Evolutionary conservation across 2,888 invertebrate genomes (phyloP).

Genomic region (Sinohyriopsis cumingii): DNA sequence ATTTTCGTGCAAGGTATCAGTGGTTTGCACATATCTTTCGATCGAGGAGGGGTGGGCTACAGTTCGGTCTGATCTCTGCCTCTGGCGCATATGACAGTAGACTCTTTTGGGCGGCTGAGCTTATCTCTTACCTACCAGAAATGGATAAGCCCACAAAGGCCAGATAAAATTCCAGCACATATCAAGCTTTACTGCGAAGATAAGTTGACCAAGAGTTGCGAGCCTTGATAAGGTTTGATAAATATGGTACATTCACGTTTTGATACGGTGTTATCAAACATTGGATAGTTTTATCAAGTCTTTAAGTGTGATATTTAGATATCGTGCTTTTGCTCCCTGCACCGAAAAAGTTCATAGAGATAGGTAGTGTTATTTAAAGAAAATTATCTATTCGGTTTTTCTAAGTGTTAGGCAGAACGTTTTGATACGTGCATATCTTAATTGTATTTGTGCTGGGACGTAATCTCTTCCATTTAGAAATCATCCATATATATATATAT

Average conservation of each 20-base stretch:
- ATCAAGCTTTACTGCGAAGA: conserved; percentile 4
- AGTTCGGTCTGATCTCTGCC: too few species aligned
- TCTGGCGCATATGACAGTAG: conserved; percentile 11
- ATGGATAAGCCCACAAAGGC: too few species aligned
- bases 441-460: conserved; percentile 27
- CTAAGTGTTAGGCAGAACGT: conserved; percentile 17
- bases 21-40: conserved; percentile 24
- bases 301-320: conserved; percentile 36
- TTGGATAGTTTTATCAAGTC: conserved; percentile 20
- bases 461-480: conserved; percentile 20
- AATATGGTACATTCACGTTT: conserved; percentile 13
- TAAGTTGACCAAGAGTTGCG: conserved; percentile 17
- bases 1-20: conserved; percentile 37
- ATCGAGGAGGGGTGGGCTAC: conserved; percentile 43
- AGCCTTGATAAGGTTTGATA: conserved; percentile 22
- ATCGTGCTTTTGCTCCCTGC: conserved; percentile 24
- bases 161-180: too few species aligned
- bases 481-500: not conserved
- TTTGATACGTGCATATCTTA: conserved; percentile 34
- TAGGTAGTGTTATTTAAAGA: conserved; percentile 30
- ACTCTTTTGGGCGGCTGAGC: conserved; percentile 12
- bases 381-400: conserved; percentile 29
- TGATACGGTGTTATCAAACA: conserved; percentile 21
- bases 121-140: conserved; percentile 22
- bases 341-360: conserved; percentile 38